A percentile compares a stretch with the other conserved stretches of the same genome.
Conservation (phyloP, 2,113 vertebrate genomes). For the Mastomys coucha region DNA sequence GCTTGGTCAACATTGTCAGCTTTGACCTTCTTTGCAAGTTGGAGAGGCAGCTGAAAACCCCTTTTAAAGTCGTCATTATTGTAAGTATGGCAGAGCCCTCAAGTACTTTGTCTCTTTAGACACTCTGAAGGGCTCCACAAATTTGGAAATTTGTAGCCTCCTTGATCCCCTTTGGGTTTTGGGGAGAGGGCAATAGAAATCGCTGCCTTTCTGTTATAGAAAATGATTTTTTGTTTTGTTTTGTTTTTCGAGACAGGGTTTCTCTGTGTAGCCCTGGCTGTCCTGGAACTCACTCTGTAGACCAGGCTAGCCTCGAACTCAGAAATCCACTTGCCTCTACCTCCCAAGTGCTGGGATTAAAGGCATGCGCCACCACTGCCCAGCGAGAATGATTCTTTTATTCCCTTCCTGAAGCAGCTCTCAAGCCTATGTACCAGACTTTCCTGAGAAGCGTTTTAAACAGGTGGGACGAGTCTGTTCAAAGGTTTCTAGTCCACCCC, state of each 20-base stretch:
- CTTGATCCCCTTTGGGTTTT: background rate
- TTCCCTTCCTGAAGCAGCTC: background rate
- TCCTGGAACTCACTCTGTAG: too few species aligned
- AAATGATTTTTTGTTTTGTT: too few species aligned
- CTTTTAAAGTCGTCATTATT: constrained; percentile 95
- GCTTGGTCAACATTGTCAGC: constrained; percentile 95
- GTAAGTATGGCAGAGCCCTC: constrained; percentile 86
- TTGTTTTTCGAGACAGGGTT: too few species aligned
- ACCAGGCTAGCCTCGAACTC: too few species aligned
- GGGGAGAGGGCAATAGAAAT: background rate
- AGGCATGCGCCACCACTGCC: too few species aligned
- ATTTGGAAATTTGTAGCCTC: background rate
- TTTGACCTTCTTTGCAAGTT: constrained; percentile 97
- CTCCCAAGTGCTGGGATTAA: too few species aligned
- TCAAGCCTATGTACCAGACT: background rate
- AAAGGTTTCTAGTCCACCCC: background rate
- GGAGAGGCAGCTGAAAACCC: constrained; percentile 90
- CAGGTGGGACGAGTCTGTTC: background rate
- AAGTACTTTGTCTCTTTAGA: background rate
- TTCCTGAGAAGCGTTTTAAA: background rate
- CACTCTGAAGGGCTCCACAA: background rate
- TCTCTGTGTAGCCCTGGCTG: too few species aligned
- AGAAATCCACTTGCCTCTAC: too few species aligned
- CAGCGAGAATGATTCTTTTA: background rate
- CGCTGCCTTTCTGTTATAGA: background rate